Evolutionary conservation across 2,113 vertebrate genomes (phyloP).

Genomic region (Chaetorhynchus papuensis): DNA sequence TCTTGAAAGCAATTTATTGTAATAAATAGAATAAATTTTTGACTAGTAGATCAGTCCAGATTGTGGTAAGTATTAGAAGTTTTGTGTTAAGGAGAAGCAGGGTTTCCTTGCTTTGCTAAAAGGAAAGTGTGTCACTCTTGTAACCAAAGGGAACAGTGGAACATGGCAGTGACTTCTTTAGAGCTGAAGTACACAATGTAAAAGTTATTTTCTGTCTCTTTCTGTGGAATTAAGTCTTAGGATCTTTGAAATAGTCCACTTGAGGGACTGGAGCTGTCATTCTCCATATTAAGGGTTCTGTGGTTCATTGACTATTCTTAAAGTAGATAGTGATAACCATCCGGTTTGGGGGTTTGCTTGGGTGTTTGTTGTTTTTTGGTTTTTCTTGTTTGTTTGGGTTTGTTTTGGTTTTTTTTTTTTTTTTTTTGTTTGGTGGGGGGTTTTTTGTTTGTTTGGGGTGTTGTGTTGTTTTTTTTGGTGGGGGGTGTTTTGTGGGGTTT

Average conservation of each 20-base stretch:
- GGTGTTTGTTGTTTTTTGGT: too few relatives aligned
- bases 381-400: too few relatives aligned
- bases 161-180: not conserved
- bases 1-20: not conserved
- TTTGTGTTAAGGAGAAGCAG: not conserved
- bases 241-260: not conserved
- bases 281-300: constrained; percentile 2
- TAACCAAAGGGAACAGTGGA: not conserved
- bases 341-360: not conserved
- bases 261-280: not conserved
- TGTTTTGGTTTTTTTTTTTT: not conserved
- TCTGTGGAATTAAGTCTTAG: not conserved
- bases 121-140: not conserved
- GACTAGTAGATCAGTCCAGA: not conserved
- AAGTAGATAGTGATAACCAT: not conserved
- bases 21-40: not conserved
- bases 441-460: too few relatives aligned
- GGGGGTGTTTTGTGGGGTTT: too few relatives aligned
- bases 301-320: constrained; percentile 30
- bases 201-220: not conserved
- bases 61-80: not conserved
- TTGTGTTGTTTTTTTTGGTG: too few relatives aligned
- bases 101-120: not conserved
- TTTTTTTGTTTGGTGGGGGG: too few relatives aligned
- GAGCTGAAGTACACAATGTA: not conserved